Percentiles rank a stretch among this genome's conserved stretches.
Conservation (phyloP, 2,888 invertebrate species). For the Pomacea canaliculata region DNA sequence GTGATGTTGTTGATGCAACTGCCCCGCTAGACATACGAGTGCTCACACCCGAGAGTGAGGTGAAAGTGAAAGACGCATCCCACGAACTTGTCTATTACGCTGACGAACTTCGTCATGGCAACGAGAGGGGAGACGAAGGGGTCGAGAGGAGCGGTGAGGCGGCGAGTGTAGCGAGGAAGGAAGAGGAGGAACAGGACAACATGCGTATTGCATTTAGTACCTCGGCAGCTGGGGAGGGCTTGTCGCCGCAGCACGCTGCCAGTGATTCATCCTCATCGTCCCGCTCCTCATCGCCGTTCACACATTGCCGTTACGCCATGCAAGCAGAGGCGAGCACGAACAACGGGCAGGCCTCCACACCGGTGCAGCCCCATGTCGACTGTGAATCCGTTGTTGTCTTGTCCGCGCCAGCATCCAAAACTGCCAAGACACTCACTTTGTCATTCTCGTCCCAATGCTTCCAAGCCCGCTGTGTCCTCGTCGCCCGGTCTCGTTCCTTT, state of each 20-base stretch:
- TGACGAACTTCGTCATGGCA: too few relatives aligned
- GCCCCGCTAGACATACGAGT: too few relatives aligned
- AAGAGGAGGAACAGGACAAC: background rate
- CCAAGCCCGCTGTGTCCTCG: background rate
- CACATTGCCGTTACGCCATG: too few relatives aligned
- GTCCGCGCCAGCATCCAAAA: background rate
- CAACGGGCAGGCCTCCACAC: too few relatives aligned
- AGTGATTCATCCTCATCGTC: background rate
- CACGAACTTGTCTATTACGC: background rate
- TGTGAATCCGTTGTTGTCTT: too few relatives aligned
- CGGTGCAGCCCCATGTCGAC: too few relatives aligned
- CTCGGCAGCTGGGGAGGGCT: background rate
- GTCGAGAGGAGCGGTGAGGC: too few relatives aligned
- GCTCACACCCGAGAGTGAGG: background rate
- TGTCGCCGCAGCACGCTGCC: constrained; percentile 1
- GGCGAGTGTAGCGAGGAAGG: background rate
- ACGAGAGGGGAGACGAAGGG: too few relatives aligned
- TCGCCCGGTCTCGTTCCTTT: background rate
- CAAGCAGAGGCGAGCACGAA: too few relatives aligned
- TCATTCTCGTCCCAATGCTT: background rate
- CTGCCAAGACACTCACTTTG: background rate
- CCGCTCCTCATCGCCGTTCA: background rate
- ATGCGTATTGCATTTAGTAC: background rate
- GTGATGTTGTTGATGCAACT: too few relatives aligned
- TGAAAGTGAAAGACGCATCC: background rate